A percentile compares a stretch with the other conserved stretches of the same genome.
These are phyloP conservation scores for Apamea epomidion DNA, from an alignment of 2,888 invertebrate species.

Conservation along the genomic window DNA sequence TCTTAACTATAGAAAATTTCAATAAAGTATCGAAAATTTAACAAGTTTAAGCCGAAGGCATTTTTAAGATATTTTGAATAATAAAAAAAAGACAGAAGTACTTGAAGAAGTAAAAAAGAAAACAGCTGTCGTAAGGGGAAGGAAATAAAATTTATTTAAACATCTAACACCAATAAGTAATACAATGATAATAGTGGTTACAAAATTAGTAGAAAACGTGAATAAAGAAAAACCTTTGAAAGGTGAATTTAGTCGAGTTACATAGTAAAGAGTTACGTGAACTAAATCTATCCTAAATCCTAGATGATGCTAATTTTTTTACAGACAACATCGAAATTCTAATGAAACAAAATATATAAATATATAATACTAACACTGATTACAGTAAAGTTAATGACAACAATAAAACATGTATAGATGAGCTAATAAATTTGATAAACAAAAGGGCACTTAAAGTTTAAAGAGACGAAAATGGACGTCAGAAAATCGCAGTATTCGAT, in stretches of 20 bases:
- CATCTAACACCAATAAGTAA: slow-evolving; percentile 35
- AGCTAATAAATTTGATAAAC: slow-evolving; percentile 51
- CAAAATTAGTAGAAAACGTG: slow-evolving; percentile 60
- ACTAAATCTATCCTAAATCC: slow-evolving; percentile 39
- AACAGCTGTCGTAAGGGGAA: background rate
- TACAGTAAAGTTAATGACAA: slow-evolving; percentile 33
- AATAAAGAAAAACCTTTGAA: slow-evolving; percentile 19
- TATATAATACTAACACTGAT: slow-evolving; percentile 36
- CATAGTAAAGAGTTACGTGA: slow-evolving; percentile 35
- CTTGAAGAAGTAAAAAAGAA: slow-evolving; percentile 5
- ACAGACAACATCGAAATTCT: slow-evolving; percentile 32
- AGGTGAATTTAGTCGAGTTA: slow-evolving; percentile 58
- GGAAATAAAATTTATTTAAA: slow-evolving; percentile 30
- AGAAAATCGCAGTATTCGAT: slow-evolving; percentile 53
- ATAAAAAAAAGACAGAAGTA: background rate
- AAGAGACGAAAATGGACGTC: slow-evolving; percentile 45
- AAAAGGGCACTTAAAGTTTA: slow-evolving; percentile 55
- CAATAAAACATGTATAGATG: slow-evolving; percentile 37
- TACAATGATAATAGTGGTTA: slow-evolving; percentile 44
- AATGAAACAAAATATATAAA: slow-evolving; percentile 34
- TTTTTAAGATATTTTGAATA: background rate
- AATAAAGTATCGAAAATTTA: background rate
- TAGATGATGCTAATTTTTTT: slow-evolving; percentile 44
- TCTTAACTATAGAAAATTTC: background rate
- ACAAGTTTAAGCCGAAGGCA: background rate